Evolutionary conservation across 2,113 vertebrate genomes (phyloP), one percentile per base, ranked within the genome.

Genomic region (Ivindomyrus marchei): DNA sequence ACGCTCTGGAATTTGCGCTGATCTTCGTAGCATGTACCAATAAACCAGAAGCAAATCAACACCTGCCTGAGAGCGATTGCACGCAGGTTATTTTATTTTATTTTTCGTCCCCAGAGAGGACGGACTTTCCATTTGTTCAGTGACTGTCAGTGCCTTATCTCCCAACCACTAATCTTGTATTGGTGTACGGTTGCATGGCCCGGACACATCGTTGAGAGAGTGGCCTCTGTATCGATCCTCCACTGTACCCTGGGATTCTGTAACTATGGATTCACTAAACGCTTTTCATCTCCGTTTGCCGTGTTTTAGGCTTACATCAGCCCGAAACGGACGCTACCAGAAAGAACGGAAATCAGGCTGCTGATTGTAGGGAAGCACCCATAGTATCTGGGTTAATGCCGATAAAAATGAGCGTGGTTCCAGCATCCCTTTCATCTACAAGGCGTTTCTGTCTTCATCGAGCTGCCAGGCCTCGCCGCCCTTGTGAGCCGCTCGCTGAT

Each of bases 161-260:
- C 89, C 93, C 93, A 92, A 92, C 90, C 80, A 89, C 91, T 95
- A 93, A 95, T 94, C 93, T 89, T 62, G 89, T 92, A 91, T 92
- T 91, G 93, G 93, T 94, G 93, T 93, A 93, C 93, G 9, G 27
- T 90, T 31, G 50, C 89, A 91, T 46, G 56, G 42, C 45, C 66
- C 11, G 21, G 27, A 4, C 89, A 56, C 52, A 31, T 88, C 49
- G 27, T 21, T 31, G 36, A 94, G 92, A 92, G 92, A 94, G 74
- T 19, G 19, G 47, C 19, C 91, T 91, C 92, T 70, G 89, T 47
- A 70, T 91, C 89, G 90, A 92, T 93, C 91, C 92, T 92, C 47
- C 90, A 74, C 91, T 80, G 91, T 27, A 90, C 92, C 66, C 85
- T 92, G 91, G 90, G 58, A 83, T 91, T 70, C 62, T 70, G n/a